Conservation (phyloP, 2,797 vertebrate genomes). For the Pantherophis alleghaniensis region DNA sequence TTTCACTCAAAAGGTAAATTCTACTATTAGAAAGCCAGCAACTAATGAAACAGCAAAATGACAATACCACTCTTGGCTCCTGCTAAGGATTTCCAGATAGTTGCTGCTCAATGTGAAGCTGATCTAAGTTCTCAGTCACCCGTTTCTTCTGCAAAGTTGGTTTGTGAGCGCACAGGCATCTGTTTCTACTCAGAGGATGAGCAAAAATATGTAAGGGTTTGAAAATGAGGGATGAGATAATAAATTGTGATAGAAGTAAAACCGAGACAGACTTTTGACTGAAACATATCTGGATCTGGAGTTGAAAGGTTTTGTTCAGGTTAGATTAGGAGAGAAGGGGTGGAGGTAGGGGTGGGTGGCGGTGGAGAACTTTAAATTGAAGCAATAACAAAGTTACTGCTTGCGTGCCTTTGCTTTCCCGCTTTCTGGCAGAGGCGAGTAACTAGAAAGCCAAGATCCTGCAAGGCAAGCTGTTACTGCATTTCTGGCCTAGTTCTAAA, state of each 20-base stretch:
- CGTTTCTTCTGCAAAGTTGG: neutral
- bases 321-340: slow-evolving; percentile 5
- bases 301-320: slow-evolving; percentile 33
- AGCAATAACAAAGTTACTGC: slow-evolving; percentile 26
- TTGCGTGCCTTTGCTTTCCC: slow-evolving; percentile 27
- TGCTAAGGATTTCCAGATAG: too few relatives aligned
- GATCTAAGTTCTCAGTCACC: neutral
- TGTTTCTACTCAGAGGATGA: slow-evolving; percentile 38
- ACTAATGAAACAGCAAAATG: neutral
- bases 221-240: slow-evolving; percentile 20
- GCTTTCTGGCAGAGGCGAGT: slow-evolving; percentile 11
- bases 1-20: neutral
- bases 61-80: neutral
- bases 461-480: slow-evolving; percentile 28
- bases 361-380: slow-evolving; percentile 10
- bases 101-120: neutral
- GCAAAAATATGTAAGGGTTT: slow-evolving; percentile 7
- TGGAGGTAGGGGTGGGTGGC: neutral
- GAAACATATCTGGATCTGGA: slow-evolving; percentile 22
- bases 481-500: slow-evolving; percentile 27
- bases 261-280: slow-evolving; percentile 7
- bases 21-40: neutral
- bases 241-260: slow-evolving; percentile 39
- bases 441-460: slow-evolving; percentile 24
- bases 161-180: slow-evolving; percentile 11